phyloP scores from a whole-genome alignment of 2,888 invertebrate genomes.

The Catocala fraxini region DNA sequence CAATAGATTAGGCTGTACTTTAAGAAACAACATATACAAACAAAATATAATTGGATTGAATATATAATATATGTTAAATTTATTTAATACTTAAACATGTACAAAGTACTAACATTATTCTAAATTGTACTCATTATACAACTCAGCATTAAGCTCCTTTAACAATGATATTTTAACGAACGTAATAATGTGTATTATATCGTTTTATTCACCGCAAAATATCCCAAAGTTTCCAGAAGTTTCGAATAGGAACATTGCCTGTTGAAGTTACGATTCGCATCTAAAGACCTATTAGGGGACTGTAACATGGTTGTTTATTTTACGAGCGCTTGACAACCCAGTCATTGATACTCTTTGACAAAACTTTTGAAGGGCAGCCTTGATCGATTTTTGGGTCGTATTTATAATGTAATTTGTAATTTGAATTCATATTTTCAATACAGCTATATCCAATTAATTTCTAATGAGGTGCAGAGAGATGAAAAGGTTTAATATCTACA shows the following conservation, averaged over 20 bases:
- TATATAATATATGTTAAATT: too few relatives aligned
- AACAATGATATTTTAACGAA: neutral
- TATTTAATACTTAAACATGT: too few relatives aligned
- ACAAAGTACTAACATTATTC: neutral
- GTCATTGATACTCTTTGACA: conserved; percentile 31
- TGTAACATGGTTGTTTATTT: conserved; percentile 39
- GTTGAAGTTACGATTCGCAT: conserved; percentile 36
- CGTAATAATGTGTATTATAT: conserved; percentile 2
- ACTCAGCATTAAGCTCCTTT: neutral
- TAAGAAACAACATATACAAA: too few relatives aligned
- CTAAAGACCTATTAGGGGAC: conserved; percentile 37
- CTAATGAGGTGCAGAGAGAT: too few relatives aligned
- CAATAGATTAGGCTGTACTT: neutral
- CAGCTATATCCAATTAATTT: neutral
- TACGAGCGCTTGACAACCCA: conserved; percentile 21
- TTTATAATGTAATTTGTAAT: conserved; percentile 11
- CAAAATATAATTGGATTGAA: too few relatives aligned
- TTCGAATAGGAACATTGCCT: conserved; percentile 24
- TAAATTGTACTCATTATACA: neutral
- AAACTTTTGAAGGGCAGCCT: conserved; percentile 34
- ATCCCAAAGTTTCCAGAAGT: conserved; percentile 25
- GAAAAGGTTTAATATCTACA: too few relatives aligned
- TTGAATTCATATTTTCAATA: conserved; percentile 2
- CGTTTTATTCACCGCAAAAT: conserved; percentile 13
- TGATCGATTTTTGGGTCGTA: conserved; percentile 19